A percentile compares a stretch with the other conserved stretches of the same genome.
Conservation (phyloP, 2,888 invertebrate genomes). For the Agrochola lota region DNA sequence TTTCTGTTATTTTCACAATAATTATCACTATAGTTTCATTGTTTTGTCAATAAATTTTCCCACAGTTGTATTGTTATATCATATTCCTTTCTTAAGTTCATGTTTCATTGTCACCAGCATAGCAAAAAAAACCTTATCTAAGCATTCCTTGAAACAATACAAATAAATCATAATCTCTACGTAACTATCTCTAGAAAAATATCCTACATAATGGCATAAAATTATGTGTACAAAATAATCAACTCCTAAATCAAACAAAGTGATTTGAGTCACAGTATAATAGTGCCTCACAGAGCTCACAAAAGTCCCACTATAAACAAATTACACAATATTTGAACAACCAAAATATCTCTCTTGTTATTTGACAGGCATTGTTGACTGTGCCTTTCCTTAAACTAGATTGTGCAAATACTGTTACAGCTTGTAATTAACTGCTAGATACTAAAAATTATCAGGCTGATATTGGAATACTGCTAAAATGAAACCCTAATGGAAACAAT, state of each 20-base stretch:
- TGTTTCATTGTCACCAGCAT: constrained; percentile 32
- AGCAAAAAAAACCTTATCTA: neutral
- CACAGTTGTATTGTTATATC: constrained; percentile 48
- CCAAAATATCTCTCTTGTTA: constrained; percentile 19
- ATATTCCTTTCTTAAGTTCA: constrained; percentile 32
- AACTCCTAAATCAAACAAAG: constrained; percentile 13
- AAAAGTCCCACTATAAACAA: constrained; percentile 24
- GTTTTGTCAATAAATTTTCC: constrained; percentile 39
- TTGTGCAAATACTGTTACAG: neutral
- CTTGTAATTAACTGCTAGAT: neutral
- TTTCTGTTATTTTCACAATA: neutral
- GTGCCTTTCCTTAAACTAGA: neutral
- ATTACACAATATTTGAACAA: constrained; percentile 27
- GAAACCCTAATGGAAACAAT: neutral
- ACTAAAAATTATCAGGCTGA: neutral
- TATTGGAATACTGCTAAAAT: neutral
- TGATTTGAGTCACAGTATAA: constrained; percentile 29
- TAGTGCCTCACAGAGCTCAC: constrained; percentile 2
- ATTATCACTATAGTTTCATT: constrained; percentile 6
- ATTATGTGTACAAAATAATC: neutral
- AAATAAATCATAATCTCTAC: constrained; percentile 7
- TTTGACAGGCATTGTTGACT: constrained; percentile 18
- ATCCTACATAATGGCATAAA: neutral
- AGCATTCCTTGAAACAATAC: constrained; percentile 19
- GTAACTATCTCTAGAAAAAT: neutral